A percentile compares a stretch with the other conserved stretches of the same genome.
phyloP scores from a whole-genome alignment of 2,113 vertebrate genomes.

The Sarotherodon lohbergeri region DNA sequence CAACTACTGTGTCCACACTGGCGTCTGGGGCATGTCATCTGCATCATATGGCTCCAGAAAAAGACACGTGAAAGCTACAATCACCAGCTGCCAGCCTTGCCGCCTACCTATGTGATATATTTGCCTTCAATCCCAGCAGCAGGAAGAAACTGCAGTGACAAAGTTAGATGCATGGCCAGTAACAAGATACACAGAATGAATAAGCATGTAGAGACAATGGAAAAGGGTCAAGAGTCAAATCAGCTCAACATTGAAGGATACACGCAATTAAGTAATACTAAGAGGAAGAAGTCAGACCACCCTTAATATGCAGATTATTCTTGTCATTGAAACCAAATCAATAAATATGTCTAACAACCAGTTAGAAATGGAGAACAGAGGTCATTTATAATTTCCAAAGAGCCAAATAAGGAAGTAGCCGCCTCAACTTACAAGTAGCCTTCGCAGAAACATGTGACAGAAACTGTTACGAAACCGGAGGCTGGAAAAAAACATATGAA shows the following conservation, averaged over 20 bases:
- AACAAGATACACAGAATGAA: neutral
- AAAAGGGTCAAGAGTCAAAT: neutral
- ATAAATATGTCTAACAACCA: neutral
- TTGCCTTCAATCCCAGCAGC: neutral
- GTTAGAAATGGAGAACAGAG: neutral
- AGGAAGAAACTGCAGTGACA: neutral
- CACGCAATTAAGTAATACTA: neutral
- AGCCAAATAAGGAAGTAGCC: neutral
- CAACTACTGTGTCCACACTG: neutral
- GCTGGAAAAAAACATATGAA: neutral
- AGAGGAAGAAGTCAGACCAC: neutral
- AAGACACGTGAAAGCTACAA: neutral
- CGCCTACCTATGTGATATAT: neutral
- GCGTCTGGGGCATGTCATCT: constrained; percentile 1
- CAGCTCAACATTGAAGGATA: neutral
- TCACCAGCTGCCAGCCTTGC: neutral
- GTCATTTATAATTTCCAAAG: neutral
- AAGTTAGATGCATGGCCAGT: neutral
- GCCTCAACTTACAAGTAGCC: neutral
- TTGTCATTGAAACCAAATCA: neutral
- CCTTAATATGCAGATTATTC: neutral
- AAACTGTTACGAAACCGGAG: neutral
- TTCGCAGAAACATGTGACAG: neutral
- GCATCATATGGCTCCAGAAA: neutral
- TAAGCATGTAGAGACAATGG: neutral